These are phyloP conservation scores for Coelopa pilipes DNA, from an alignment of 2,888 invertebrate genomes.

Conservation along the genomic window DNA sequence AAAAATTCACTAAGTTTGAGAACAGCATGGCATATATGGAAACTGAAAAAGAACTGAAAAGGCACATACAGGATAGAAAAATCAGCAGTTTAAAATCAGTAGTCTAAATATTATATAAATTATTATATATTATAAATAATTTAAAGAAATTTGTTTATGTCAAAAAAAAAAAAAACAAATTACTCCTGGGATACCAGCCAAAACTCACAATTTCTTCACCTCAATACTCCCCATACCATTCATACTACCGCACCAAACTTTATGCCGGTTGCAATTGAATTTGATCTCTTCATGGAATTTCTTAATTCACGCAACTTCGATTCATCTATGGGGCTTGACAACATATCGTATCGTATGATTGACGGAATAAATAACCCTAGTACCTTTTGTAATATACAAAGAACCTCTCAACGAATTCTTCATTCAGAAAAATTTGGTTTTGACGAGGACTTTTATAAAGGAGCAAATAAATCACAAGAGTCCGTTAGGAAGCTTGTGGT, in stretches of 20 bases:
- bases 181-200: slow-evolving; percentile 18
- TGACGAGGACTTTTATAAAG: too few species aligned
- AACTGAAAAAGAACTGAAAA: neutral
- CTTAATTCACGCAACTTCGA: slow-evolving; percentile 12
- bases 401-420: too few species aligned
- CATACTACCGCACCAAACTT: too few species aligned
- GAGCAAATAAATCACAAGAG: too few species aligned
- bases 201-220: neutral
- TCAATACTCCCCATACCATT: too few species aligned
- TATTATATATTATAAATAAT: slow-evolving; percentile 27
- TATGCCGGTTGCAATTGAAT: neutral
- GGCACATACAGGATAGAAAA: neutral
- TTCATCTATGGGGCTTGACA: neutral
- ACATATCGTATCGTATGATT: slow-evolving; percentile 23
- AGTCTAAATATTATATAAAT: neutral
- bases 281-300: neutral
- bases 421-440: too few species aligned
- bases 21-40: neutral
- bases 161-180: neutral
- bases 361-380: too few species aligned
- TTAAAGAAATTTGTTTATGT: slow-evolving; percentile 22
- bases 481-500: too few species aligned
- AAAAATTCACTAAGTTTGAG: neutral
- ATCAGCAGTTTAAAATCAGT: neutral
- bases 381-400: too few species aligned